These are phyloP conservation scores for Acrobasis repandana DNA, from an alignment of 2,888 invertebrate genomes.

Conservation along the genomic window DNA sequence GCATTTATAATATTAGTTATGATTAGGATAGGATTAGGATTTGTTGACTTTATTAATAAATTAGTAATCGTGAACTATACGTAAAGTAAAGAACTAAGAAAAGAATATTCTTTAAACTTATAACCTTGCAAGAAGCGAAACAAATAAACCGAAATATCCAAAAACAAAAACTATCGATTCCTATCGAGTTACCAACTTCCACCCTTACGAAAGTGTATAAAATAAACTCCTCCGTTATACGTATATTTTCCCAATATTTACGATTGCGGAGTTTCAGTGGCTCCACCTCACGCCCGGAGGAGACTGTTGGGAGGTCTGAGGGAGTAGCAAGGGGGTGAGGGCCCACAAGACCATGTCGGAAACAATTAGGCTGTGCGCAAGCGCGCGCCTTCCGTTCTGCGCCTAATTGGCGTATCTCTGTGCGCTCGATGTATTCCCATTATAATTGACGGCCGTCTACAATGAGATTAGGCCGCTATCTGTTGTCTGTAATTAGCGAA, in stretches of 20 bases:
- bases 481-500: constrained; percentile 36
- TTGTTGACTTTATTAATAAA: too few species aligned
- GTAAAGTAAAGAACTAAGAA: too few species aligned
- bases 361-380: constrained; percentile 77
- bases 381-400: constrained; percentile 67
- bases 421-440: constrained; percentile 63
- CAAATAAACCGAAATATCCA: constrained; percentile 1
- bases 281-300: constrained; percentile 31
- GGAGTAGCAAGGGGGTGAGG: constrained; percentile 37
- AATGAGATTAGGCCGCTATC: constrained; percentile 55
- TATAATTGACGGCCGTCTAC: constrained; percentile 68
- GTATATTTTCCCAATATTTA: constrained; percentile 30
- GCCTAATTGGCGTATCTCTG: constrained; percentile 76
- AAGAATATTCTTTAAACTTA: too few species aligned
- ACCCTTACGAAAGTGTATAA: constrained; percentile 16
- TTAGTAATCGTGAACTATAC: too few species aligned
- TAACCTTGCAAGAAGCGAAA: neutral
- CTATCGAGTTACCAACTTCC: constrained; percentile 10
- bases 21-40: too few species aligned
- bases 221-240: constrained; percentile 18
- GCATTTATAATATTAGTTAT: too few species aligned
- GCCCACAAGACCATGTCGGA: constrained; percentile 55
- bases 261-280: constrained; percentile 30
- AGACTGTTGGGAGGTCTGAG: constrained; percentile 25
- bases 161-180: constrained; percentile 8